A percentile compares a stretch with the other conserved stretches of the same genome.
phyloP scores from a whole-genome alignment of 2,888 invertebrate genomes.

The Ephialtes manifestator region DNA sequence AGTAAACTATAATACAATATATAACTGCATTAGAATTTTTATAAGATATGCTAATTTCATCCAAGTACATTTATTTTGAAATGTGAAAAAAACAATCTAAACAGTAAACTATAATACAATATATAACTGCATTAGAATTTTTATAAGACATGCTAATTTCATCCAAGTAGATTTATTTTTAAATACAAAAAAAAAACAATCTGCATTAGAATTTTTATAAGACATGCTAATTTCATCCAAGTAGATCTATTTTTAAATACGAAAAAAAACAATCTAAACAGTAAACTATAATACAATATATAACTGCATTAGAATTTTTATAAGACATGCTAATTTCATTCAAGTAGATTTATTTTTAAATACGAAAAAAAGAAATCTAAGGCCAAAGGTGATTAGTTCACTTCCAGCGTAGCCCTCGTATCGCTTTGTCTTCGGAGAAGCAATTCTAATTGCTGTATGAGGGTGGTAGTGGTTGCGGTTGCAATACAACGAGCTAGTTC shows the following conservation, averaged over 20 bases:
- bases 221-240: too few species aligned
- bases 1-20: background rate
- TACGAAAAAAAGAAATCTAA: background rate
- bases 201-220: too few species aligned
- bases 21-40: background rate
- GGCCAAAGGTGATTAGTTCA: slow-evolving; percentile 12
- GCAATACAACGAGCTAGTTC: slow-evolving; percentile 70
- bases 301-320: background rate
- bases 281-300: background rate
- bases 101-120: background rate
- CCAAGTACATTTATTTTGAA: background rate
- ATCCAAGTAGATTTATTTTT: too few species aligned
- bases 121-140: background rate
- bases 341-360: background rate
- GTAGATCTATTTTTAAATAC: too few species aligned
- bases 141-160: too few species aligned
- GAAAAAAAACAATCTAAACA: too few species aligned
- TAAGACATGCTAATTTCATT: background rate
- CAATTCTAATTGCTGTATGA: slow-evolving; percentile 20
- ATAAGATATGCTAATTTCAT: background rate
- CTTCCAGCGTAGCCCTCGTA: slow-evolving; percentile 3
- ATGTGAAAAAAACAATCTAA: too few species aligned
- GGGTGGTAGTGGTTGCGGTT: slow-evolving; percentile 10
- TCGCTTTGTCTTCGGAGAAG: slow-evolving; percentile 6
- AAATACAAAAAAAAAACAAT: too few species aligned